These are phyloP conservation scores for Pseudochromis fuscus DNA, from an alignment of 2,797 vertebrate genomes.

Conservation along the genomic window DNA sequence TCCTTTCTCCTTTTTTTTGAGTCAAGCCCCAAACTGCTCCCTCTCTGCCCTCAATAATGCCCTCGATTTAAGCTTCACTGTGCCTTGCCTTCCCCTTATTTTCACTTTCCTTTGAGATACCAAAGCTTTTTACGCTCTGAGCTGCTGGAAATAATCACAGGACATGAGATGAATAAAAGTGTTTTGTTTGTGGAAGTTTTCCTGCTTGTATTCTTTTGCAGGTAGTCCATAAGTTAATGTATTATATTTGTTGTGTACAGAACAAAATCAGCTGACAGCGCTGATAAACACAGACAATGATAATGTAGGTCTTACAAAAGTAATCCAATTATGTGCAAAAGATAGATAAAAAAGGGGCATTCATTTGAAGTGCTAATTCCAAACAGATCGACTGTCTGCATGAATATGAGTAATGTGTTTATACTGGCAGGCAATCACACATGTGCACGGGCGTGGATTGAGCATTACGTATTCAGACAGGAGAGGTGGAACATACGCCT, in stretches of 20 bases:
- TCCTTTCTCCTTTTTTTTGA: conserved; percentile 52
- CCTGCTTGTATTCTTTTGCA: conserved; percentile 27
- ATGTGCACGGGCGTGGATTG: conserved; percentile 32
- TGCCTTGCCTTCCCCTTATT: conserved; percentile 73
- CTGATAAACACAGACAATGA: conserved; percentile 43
- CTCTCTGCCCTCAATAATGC: conserved; percentile 81
- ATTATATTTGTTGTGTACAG: conserved; percentile 34
- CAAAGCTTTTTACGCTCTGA: conserved; percentile 58
- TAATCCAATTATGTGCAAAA: conserved; percentile 53
- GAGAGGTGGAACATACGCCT: conserved; percentile 21
- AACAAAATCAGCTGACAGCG: conserved; percentile 39
- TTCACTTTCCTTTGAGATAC: conserved; percentile 73
- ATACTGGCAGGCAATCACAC: conserved; percentile 43
- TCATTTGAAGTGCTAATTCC: conserved; percentile 33
- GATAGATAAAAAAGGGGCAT: conserved; percentile 46
- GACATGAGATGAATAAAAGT: conserved; percentile 71
- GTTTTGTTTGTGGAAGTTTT: conserved; percentile 59
- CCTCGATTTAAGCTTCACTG: conserved; percentile 80
- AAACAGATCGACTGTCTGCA: conserved; percentile 26
- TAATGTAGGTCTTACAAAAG: conserved; percentile 35
- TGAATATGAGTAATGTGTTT: conserved; percentile 57
- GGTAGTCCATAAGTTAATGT: conserved; percentile 11
- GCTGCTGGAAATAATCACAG: conserved; percentile 78
- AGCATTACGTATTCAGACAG: conserved; percentile 42
- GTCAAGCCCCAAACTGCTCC: conserved; percentile 70